Percentiles rank a stretch among this genome's conserved stretches.
Conservation (phyloP, 2,113 vertebrate species). For the Cervus canadensis region DNA sequence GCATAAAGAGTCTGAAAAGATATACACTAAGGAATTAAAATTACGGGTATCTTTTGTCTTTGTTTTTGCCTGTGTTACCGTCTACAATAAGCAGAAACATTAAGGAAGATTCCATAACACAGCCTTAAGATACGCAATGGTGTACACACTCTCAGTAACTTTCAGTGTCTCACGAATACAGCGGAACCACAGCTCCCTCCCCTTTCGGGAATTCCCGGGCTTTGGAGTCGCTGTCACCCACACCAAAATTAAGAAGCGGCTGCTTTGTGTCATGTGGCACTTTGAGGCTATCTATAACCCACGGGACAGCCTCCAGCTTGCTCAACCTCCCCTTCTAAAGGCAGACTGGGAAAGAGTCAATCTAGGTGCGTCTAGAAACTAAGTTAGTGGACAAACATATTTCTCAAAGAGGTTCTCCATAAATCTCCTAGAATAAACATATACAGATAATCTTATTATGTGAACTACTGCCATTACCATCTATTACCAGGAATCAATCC, state of each 20-base stretch:
- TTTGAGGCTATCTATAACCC: neutral
- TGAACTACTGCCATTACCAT: neutral
- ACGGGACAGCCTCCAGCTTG: neutral
- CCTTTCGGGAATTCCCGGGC: neutral
- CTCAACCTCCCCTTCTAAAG: neutral
- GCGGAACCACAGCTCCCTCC: neutral
- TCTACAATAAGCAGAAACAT: neutral
- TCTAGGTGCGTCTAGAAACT: neutral
- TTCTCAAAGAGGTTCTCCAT: neutral
- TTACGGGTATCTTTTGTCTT: neutral
- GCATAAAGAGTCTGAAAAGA: neutral
- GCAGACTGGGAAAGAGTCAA: neutral
- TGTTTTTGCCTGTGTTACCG: neutral
- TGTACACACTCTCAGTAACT: neutral
- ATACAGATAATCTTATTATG: neutral
- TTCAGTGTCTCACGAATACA: neutral
- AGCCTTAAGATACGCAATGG: neutral
- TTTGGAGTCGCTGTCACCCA: neutral
- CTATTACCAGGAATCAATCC: neutral
- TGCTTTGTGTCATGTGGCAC: neutral
- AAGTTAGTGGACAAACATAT: neutral
- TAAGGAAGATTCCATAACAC: neutral
- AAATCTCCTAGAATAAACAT: neutral
- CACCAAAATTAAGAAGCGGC: neutral
- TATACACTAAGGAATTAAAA: neutral